Evolutionary conservation across 2,113 vertebrate genomes (phyloP), one percentile per base, ranked within the genome.

Genomic region (Rhodinocichla rosea): DNA sequence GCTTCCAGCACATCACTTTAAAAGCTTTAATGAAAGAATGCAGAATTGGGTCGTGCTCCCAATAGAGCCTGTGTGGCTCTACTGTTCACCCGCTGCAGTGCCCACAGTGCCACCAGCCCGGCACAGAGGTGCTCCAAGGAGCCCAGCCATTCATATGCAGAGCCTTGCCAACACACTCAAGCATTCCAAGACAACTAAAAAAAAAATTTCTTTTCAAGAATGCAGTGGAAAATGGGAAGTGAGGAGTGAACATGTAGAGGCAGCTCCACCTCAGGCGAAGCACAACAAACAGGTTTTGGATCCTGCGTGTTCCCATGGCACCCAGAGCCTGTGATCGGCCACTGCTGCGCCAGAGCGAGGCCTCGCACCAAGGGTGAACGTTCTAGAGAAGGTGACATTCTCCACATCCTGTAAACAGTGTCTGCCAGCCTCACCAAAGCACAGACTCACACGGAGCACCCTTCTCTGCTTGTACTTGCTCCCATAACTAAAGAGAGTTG

Each of bases 91-190:
- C 21, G 17, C 7, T 1, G 55, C 83, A 10, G 32, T 1, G 44
- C 44, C 8, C 16, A 37, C 79, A 10, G 37, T 2, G 40, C 40
- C 8, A 16, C 16, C 26, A 17, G 53, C 68, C 37, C 0, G 0
- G 45, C 0, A 7, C 0, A 2, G 1, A 5, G 47, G 2, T 1
- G 3, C 42, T 8, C 39, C 10, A 0, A 19, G 26, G 33, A 67
- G 52, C 30, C 14, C 55, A 21, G 5, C 20, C 33, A 6, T 5
- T 11, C 4, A 7, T 0, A 18, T 0, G 9, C 40, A 30, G 5
- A 3, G 19, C 42, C 59, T 18, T n/a, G 73, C 71, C 5, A 8
- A 42, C 13, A 39, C n/a, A 11, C 3, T 35, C 62, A 13, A 27
- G 10, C 35, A 20, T 15, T 57, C 65, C 22, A 37, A 6, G 50